These are phyloP conservation scores for Epinephelus lanceolatus DNA, from an alignment of 2,113 vertebrate species.

Conservation along the genomic window DNA sequence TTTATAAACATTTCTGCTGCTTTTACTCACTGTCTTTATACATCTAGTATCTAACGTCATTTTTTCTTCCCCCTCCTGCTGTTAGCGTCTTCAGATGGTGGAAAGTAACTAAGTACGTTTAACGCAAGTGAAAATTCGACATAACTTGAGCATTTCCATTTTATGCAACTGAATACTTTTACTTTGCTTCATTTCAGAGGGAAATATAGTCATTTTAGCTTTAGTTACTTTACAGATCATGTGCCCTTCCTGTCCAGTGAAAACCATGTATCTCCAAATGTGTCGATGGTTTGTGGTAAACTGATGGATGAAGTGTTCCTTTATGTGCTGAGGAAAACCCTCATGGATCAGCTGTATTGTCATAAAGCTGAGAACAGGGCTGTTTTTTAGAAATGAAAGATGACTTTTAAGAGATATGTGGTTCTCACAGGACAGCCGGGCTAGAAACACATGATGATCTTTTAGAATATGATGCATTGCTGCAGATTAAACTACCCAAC, in stretches of 20 bases:
- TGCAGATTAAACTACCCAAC: background rate
- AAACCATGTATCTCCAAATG: background rate
- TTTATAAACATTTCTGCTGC: conserved; percentile 21
- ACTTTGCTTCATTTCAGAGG: background rate
- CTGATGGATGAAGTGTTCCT: background rate
- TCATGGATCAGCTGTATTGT: background rate
- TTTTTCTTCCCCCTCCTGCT: background rate
- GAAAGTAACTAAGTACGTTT: background rate
- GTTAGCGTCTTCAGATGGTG: background rate
- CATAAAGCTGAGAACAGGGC: no score
- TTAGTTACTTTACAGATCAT: background rate
- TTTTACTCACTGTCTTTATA: background rate
- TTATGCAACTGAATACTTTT: background rate
- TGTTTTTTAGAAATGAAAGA: no score
- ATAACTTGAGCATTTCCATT: background rate
- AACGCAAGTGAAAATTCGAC: background rate
- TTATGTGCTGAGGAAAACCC: background rate
- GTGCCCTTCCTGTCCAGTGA: background rate
- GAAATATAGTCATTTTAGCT: no score
- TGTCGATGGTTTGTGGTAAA: background rate
- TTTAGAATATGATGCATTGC: background rate
- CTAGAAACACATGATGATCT: background rate
- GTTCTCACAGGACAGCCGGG: no score
- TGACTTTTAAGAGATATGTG: no score
- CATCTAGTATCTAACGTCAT: background rate